A percentile compares a stretch with the other conserved stretches of the same genome.
phyloP scores from a whole-genome alignment of 1,140 invertebrate species.

The Nautilus pompilius region DNA sequence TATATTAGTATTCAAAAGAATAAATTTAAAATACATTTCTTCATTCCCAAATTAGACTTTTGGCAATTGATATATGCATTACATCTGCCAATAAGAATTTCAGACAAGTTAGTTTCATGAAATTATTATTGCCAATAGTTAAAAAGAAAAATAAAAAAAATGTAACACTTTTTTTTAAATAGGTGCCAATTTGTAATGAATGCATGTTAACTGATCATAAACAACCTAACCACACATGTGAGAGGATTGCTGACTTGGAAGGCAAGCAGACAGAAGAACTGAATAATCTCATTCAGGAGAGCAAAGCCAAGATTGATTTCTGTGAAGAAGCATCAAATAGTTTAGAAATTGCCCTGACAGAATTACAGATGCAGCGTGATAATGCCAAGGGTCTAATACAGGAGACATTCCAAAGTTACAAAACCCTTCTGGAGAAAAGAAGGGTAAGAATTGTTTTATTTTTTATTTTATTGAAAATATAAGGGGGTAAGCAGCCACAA shows the following conservation, averaged over 20 bases:
- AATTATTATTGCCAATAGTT: too few relatives aligned
- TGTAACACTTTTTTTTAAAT: constrained; percentile 3
- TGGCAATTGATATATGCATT: too few relatives aligned
- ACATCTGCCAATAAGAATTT: too few relatives aligned
- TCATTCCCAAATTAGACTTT: too few relatives aligned
- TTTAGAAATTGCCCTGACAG: constrained; percentile 75
- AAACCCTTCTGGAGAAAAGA: constrained; percentile 75
- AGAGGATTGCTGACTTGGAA: constrained; percentile 57
- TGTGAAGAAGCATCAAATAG: constrained; percentile 72
- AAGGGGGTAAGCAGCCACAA: too few relatives aligned
- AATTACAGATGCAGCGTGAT: constrained; percentile 80
- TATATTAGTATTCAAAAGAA: too few relatives aligned
- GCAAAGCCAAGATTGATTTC: constrained; percentile 66
- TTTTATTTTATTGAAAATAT: too few relatives aligned
- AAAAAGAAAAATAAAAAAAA: too few relatives aligned
- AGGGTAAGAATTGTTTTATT: constrained; percentile 47
- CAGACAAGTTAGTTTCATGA: too few relatives aligned
- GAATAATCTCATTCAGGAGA: constrained; percentile 69
- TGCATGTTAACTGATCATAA: constrained; percentile 82
- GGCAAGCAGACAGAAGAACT: constrained; percentile 72
- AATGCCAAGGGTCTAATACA: constrained; percentile 80
- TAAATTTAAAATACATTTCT: too few relatives aligned
- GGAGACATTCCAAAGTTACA: constrained; percentile 76
- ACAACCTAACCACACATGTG: constrained; percentile 73
- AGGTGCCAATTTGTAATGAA: constrained; percentile 85